These are phyloP conservation scores for Neomonachus schauinslandi DNA, from an alignment of 2,113 vertebrate species.

Conservation along the genomic window DNA sequence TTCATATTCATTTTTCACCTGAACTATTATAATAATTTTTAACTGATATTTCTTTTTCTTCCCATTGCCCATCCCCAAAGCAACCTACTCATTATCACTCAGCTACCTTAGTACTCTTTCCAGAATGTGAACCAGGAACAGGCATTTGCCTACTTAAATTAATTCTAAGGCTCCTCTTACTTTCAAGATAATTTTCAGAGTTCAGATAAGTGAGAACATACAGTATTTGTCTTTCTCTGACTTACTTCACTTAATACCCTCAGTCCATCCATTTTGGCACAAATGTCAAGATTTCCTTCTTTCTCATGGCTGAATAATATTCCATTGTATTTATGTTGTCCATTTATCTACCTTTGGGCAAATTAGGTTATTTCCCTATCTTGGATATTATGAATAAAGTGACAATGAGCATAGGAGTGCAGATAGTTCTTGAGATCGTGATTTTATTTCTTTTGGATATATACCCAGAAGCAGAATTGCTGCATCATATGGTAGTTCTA, in stretches of 20 bases:
- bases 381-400: background rate
- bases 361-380: background rate
- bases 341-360: background rate
- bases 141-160: background rate
- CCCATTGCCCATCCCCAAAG: background rate
- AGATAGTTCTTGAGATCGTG: background rate
- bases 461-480: background rate
- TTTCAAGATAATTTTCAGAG: background rate
- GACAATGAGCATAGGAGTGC: background rate
- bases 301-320: constrained; percentile 1
- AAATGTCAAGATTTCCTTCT: background rate
- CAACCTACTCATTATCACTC: background rate
- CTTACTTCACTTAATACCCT: background rate
- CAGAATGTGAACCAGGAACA: background rate
- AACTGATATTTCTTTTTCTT: constrained; percentile 24
- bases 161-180: background rate
- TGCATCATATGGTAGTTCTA: constrained; percentile 7
- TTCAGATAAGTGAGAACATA: background rate
- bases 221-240: background rate
- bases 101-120: background rate
- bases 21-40: background rate
- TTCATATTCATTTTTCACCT: background rate
- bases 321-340: background rate
- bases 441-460: background rate
- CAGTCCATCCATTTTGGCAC: background rate